Conservation (phyloP, 1,140 invertebrate genomes). For the Lordiphosa mommai region DNA sequence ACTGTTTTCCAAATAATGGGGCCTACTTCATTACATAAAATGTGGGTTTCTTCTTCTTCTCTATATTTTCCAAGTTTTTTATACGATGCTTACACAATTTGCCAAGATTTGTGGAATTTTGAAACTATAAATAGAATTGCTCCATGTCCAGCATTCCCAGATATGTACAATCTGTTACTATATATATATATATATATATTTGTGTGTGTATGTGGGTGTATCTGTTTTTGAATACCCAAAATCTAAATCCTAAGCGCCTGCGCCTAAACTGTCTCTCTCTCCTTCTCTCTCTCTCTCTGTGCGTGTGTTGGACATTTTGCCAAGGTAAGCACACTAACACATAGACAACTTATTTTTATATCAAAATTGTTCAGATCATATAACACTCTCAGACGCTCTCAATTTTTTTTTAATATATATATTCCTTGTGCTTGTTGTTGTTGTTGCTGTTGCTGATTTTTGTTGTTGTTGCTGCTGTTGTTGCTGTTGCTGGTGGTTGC, state of each 20-base stretch:
- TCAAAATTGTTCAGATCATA: slow-evolving; percentile 56
- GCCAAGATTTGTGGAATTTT: neutral
- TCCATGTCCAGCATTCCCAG: slow-evolving; percentile 3
- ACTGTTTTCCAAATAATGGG: too few relatives aligned
- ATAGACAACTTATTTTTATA: slow-evolving; percentile 55
- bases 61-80: too few relatives aligned
- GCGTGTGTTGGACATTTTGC: slow-evolving; percentile 51
- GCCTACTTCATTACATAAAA: too few relatives aligned
- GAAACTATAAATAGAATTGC: neutral
- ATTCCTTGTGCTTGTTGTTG: slow-evolving; percentile 22
- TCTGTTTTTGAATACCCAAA: neutral
- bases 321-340: slow-evolving; percentile 53
- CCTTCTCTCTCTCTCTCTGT: neutral
- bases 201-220: slow-evolving; percentile 13
- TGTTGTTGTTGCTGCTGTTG: slow-evolving; percentile 29
- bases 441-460: slow-evolving; percentile 19
- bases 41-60: too few relatives aligned
- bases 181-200: neutral
- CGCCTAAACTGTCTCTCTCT: slow-evolving; percentile 15
- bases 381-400: slow-evolving; percentile 53
- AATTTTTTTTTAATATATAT: slow-evolving; percentile 17
- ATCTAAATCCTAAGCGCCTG: slow-evolving; percentile 25
- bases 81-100: too few relatives aligned
- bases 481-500: slow-evolving; percentile 14
- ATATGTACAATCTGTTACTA: neutral